A percentile compares a stretch with the other conserved stretches of the same genome.
These are phyloP conservation scores for Aleiodes sp. DNA, from an alignment of 1,140 invertebrate genomes.

Conservation along the genomic window DNA sequence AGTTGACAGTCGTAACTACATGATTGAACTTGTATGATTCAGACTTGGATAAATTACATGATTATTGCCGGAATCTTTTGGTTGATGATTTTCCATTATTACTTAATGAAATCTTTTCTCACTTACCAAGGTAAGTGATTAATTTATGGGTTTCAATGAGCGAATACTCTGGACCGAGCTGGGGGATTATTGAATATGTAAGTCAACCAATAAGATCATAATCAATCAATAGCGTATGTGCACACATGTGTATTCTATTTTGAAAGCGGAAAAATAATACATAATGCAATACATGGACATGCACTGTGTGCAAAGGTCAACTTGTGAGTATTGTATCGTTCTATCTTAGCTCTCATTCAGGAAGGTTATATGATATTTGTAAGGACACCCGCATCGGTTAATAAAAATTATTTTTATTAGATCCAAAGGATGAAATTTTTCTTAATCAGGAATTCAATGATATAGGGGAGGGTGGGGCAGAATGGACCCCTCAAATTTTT, in stretches of 20 bases:
- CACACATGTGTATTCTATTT: neutral
- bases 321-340: neutral
- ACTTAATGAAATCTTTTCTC: neutral
- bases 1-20: neutral
- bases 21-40: neutral
- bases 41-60: neutral
- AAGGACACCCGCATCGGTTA: too few species aligned
- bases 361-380: neutral
- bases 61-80: neutral
- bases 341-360: neutral
- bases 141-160: neutral
- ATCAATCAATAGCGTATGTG: conserved; percentile 23
- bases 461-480: too few species aligned
- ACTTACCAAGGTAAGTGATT: neutral
- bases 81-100: too few species aligned
- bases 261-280: neutral
- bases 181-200: conserved; percentile 26
- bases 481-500: too few species aligned
- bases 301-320: neutral
- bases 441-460: too few species aligned
- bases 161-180: conserved; percentile 20
- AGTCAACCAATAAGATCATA: conserved; percentile 28
- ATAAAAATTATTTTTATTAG: too few species aligned
- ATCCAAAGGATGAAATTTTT: too few species aligned
- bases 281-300: neutral